Base-by-base conservation (phyloP, 53 echinoderm and acorn worm genomes). In the Pentamera pediparva region DNA sequence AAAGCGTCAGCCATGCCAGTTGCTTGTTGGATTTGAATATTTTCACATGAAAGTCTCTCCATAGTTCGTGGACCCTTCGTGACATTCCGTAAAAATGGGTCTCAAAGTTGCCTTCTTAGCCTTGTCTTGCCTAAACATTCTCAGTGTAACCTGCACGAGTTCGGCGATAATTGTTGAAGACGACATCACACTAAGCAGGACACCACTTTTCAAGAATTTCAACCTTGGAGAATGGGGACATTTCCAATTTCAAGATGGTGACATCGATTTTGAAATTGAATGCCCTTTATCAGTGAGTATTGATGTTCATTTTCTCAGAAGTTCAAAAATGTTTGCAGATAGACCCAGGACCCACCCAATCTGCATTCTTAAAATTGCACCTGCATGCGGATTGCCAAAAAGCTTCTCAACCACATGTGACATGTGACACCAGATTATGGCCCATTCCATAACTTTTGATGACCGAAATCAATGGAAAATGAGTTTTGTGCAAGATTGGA, bases 151-250 rank as follows among this genome's bases (percentile, higher is more conserved):
- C 11, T 43, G 67, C 27, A n/a, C n/a, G n/a, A 67, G 67, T 15
- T 41, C 67, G 7, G 67, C 67, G 21, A 45, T 67, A 4, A 28
- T 67, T 25, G 41, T 67, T 36, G 67, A 38, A 13, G 31, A 43
- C 17, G 28, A 41, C 27, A 32, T 67, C 24, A 45, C 39, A 5
- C 26, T 67, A 6, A 21, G 43, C 25, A 41, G 15, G 5, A 25
- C 39, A 3, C 30, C 67, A 21, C 18, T 43, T 28, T 67, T 40
- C 45, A 37, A 41, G 29, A 67, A 67, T 9, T 15, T 67, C 30
- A 67, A 67, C 5, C 19, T 67, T 13, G 67, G 67, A 20, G 67
- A 67, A 12, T 67, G 43, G 67, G 45, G 67, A 67, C 67, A 67
- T 41, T 67, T 67, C 21, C 39, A 40, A 13, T 67, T 67, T 67